Percentiles rank a stretch among this genome's conserved stretches.
These are phyloP conservation scores for Keiferia lycopersicella DNA, from an alignment of 2,888 invertebrate genomes.

Conservation along the genomic window DNA sequence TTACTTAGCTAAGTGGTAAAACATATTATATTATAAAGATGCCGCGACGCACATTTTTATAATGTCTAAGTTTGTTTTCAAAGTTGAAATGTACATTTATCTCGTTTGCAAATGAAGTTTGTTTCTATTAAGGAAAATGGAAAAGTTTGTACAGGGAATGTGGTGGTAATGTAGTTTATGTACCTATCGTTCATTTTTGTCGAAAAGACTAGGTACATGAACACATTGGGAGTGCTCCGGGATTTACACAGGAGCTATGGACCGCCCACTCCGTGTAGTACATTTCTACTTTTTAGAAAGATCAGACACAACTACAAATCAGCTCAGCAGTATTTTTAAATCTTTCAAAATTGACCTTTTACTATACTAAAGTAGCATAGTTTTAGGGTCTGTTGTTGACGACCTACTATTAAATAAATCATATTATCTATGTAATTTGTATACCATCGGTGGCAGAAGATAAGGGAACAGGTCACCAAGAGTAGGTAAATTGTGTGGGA, in stretches of 20 bases:
- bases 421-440: too few relatives aligned
- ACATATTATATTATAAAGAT: conserved; percentile 11
- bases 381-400: too few relatives aligned
- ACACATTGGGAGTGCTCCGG: background rate
- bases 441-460: too few relatives aligned
- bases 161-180: background rate
- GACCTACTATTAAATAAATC: too few relatives aligned
- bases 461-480: too few relatives aligned
- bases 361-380: too few relatives aligned
- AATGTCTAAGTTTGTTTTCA: background rate
- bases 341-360: too few relatives aligned
- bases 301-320: too few relatives aligned
- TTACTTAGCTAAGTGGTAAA: conserved; percentile 25
- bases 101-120: conserved; percentile 4
- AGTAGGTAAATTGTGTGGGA: too few relatives aligned
- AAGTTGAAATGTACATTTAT: conserved; percentile 5
- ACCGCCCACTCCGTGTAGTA: background rate
- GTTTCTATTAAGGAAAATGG: background rate
- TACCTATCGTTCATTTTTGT: background rate
- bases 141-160: background rate
- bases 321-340: too few relatives aligned
- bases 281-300: too few relatives aligned
- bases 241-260: conserved; percentile 3
- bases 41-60: conserved; percentile 10
- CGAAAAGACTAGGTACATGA: background rate